Evolutionary conservation across 2,888 invertebrate species (phyloP).

Genomic region (Mechanitis mazaeus): DNA sequence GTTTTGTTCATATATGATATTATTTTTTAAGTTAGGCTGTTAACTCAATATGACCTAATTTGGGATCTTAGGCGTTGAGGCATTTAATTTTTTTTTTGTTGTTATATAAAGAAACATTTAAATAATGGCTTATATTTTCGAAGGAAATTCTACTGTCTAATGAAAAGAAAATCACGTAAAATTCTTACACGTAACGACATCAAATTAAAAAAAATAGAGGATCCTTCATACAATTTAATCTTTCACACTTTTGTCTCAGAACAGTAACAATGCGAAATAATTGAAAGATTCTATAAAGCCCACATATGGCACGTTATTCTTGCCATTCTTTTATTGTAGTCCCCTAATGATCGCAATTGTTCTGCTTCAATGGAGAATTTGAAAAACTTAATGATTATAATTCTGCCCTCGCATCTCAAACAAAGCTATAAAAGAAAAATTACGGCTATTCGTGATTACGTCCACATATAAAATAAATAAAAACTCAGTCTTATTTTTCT

Average conservation of each 20-base stretch:
- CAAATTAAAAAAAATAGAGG: not conserved
- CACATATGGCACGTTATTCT: conserved; percentile 18
- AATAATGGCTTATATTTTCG: too few relatives aligned
- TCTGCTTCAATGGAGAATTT: conserved; percentile 22
- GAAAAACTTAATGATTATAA: conserved; percentile 24
- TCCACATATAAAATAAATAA: not conserved
- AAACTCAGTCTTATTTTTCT: too few relatives aligned
- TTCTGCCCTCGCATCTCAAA: conserved; percentile 21
- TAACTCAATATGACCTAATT: too few relatives aligned
- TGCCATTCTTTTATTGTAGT: conserved; percentile 26
- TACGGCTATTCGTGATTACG: conserved; percentile 10
- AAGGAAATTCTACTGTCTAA: too few relatives aligned
- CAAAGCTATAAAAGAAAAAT: conserved; percentile 17
- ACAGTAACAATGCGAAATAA: conserved; percentile 23
- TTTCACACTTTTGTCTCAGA: conserved; percentile 14
- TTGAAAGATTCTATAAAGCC: conserved; percentile 27
- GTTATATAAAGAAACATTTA: too few relatives aligned
- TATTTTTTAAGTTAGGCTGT: too few relatives aligned
- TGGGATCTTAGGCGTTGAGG: too few relatives aligned
- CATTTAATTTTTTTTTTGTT: too few relatives aligned
- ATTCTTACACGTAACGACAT: not conserved
- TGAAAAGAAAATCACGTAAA: not conserved
- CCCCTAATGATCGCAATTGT: conserved; percentile 29
- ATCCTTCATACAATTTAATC: conserved; percentile 5
- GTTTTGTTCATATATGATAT: too few relatives aligned